Evolutionary conservation across 2,888 invertebrate genomes (phyloP).

Genomic region (Orchestes rusci): DNA sequence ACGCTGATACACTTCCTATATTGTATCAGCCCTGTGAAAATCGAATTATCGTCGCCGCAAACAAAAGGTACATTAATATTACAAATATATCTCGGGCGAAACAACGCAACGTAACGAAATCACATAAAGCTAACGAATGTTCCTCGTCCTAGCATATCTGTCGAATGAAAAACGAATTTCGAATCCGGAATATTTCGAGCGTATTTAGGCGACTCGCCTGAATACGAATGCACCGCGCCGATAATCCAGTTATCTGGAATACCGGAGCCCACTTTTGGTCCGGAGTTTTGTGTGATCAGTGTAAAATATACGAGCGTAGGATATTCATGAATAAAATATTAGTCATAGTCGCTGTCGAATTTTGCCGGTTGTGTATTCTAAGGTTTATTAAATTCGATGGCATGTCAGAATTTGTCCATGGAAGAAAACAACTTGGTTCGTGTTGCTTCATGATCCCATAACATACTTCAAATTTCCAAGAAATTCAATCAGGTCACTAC

Average conservation of each 20-base stretch:
- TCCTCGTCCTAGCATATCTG: background rate
- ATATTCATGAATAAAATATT: conserved; percentile 16
- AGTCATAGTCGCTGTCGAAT: background rate
- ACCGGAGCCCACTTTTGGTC: conserved; percentile 18
- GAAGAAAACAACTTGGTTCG: too few relatives aligned
- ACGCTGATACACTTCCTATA: too few relatives aligned
- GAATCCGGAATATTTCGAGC: conserved; percentile 21
- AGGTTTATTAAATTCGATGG: too few relatives aligned
- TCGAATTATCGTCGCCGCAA: too few relatives aligned
- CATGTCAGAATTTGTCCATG: too few relatives aligned
- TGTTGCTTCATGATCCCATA: too few relatives aligned
- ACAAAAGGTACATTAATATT: conserved; percentile 16
- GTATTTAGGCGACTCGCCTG: conserved; percentile 12
- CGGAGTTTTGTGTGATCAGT: conserved; percentile 19
- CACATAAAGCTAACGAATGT: conserved; percentile 13
- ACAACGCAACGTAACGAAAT: conserved; percentile 14
- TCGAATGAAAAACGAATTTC: conserved; percentile 8
- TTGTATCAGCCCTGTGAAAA: too few relatives aligned
- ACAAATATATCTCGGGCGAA: conserved; percentile 16
- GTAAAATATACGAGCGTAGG: conserved; percentile 17
- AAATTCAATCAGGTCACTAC: too few relatives aligned
- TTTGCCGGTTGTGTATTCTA: too few relatives aligned
- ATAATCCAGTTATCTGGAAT: conserved; percentile 21
- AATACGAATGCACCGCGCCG: conserved; percentile 16
- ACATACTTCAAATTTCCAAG: too few relatives aligned